Conservation (phyloP, 2,113 vertebrate species). For the Rhombomys opimus region DNA sequence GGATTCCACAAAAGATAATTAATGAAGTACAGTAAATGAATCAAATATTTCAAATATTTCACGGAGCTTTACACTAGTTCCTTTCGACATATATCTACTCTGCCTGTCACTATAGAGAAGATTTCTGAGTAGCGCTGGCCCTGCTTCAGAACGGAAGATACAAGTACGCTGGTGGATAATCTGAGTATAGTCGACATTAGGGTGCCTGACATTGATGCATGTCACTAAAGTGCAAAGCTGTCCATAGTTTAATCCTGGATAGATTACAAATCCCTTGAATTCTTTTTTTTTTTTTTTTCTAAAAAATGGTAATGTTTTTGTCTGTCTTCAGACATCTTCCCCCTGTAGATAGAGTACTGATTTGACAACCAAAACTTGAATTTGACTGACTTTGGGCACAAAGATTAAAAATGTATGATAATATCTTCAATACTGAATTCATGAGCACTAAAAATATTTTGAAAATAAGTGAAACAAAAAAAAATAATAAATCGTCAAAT, state of each 20-base stretch:
- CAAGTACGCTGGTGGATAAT: neutral
- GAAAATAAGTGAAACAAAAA: neutral
- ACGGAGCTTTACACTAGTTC: neutral
- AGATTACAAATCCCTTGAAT: conserved; percentile 28
- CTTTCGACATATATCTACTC: neutral
- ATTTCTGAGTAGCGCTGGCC: neutral
- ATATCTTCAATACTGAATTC: conserved; percentile 40
- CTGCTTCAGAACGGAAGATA: neutral
- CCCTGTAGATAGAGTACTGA: neutral
- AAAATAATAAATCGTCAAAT: neutral
- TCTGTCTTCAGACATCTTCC: neutral
- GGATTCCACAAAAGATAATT: neutral
- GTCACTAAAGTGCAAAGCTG: neutral
- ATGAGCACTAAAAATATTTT: conserved; percentile 9
- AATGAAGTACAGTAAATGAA: neutral
- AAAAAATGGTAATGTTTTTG: neutral
- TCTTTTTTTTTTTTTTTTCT: neutral
- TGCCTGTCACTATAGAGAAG: neutral
- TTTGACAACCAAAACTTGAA: neutral
- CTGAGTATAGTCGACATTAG: no score
- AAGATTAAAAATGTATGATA: neutral
- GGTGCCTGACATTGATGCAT: neutral
- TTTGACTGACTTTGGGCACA: neutral
- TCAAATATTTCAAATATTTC: neutral
- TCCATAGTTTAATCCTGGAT: neutral